Evolutionary conservation across 1,140 invertebrate species (phyloP).

Genomic region (Rhysida immarginata): DNA sequence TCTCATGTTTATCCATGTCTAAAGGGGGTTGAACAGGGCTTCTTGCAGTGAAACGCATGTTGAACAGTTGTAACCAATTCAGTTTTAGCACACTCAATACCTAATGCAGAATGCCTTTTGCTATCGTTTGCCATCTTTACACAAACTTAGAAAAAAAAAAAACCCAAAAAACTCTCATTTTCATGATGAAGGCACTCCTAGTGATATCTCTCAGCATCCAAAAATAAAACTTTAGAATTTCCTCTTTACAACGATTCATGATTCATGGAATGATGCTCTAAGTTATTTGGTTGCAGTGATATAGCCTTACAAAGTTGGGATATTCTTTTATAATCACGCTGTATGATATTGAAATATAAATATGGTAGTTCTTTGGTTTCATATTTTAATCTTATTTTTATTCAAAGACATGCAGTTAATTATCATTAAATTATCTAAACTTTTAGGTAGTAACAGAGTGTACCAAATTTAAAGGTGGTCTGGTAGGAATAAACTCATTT

Average conservation of each 20-base stretch:
- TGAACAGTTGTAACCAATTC: too few relatives aligned
- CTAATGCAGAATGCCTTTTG: too few relatives aligned
- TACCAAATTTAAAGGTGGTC: conserved; percentile 63
- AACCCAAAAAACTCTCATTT: too few relatives aligned
- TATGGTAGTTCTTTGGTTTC: not conserved
- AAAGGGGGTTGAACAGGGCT: too few relatives aligned
- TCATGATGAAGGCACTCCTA: too few relatives aligned
- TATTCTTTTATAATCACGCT: not conserved
- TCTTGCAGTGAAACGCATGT: too few relatives aligned
- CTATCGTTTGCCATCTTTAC: too few relatives aligned
- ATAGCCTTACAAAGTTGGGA: not conserved
- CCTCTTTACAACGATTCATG: not conserved
- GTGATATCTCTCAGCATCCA: too few relatives aligned
- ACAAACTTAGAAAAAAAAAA: too few relatives aligned
- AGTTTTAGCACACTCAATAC: too few relatives aligned
- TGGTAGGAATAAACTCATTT: conserved; percentile 84
- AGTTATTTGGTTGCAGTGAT: not conserved
- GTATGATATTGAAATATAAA: not conserved
- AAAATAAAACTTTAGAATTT: too few relatives aligned
- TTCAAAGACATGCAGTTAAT: not conserved
- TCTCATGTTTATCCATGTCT: too few relatives aligned
- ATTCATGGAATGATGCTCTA: not conserved
- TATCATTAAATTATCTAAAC: not conserved
- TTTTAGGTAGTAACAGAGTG: conserved; percentile 57
- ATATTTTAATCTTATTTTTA: not conserved